These are phyloP conservation scores for Cryptotis parvus DNA, from an alignment of 2,113 vertebrate species.

Conservation along the genomic window DNA sequence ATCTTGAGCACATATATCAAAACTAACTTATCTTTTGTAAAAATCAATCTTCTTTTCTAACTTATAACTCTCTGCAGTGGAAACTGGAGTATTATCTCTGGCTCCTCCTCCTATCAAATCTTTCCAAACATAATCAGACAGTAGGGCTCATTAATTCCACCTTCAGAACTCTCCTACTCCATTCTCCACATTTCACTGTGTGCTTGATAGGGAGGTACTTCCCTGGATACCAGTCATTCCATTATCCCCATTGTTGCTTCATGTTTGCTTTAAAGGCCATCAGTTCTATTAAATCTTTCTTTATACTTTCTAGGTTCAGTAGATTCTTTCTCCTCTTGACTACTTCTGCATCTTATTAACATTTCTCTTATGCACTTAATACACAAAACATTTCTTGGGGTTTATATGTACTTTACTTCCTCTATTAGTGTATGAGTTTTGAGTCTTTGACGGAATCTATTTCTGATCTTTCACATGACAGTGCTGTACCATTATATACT, in stretches of 20 bases:
- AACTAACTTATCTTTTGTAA: slow-evolving; percentile 36
- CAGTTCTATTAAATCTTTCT: not conserved
- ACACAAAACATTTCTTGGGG: not conserved
- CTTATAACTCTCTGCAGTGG: not conserved
- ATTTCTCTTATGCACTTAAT: not conserved
- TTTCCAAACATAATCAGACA: not conserved
- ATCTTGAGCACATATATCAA: slow-evolving; percentile 24
- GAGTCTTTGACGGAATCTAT: slow-evolving; percentile 20
- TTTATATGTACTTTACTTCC: slow-evolving; percentile 20
- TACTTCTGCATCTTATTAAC: not conserved
- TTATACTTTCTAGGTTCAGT: not conserved
- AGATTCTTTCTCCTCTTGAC: not conserved
- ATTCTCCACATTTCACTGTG: not conserved
- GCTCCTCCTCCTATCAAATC: not conserved
- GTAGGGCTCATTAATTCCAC: not conserved
- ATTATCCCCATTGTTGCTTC: not conserved
- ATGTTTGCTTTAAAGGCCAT: not conserved
- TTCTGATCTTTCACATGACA: not conserved
- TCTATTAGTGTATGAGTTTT: not conserved
- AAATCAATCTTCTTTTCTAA: slow-evolving; percentile 25
- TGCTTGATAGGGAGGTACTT: not conserved
- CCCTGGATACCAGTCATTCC: not conserved
- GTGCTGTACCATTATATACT: not conserved
- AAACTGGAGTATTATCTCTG: not conserved
- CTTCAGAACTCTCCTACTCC: not conserved